Conservation (phyloP, 1,140 invertebrate genomes). For the Polypedilum pembai region DNA sequence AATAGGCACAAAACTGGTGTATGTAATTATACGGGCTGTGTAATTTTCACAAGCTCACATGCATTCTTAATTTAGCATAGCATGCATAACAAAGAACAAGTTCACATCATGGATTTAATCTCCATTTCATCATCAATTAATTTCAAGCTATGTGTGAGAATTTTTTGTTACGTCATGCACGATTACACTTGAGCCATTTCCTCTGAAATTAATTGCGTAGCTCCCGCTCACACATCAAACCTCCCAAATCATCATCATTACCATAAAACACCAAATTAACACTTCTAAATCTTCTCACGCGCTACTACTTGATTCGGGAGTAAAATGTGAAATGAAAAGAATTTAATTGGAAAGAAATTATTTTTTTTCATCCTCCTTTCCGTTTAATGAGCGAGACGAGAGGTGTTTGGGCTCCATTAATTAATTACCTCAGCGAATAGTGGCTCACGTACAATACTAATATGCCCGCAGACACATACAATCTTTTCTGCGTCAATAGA, state of each 20-base stretch:
- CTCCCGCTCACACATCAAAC: background rate
- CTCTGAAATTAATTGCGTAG: background rate
- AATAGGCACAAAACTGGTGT: background rate
- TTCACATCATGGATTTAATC: no score
- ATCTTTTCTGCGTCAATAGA: background rate
- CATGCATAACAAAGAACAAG: background rate
- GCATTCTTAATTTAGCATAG: background rate
- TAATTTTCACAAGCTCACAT: background rate
- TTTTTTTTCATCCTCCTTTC: background rate
- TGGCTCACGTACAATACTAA: background rate
- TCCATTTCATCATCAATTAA: background rate
- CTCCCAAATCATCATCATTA: background rate
- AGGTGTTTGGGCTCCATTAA: background rate
- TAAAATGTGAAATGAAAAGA: background rate
- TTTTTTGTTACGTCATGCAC: background rate
- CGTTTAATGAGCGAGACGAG: background rate
- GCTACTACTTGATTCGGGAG: background rate
- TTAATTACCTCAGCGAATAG: background rate
- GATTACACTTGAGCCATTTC: background rate
- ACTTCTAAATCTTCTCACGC: slow-evolving; percentile 10
- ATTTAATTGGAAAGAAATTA: background rate
- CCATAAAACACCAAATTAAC: slow-evolving; percentile 6
- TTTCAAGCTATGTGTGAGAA: background rate
- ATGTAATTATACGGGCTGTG: background rate
- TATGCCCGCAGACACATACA: background rate